Evolutionary conservation across 92 coral and sea anemone genomes (phyloP), one percentile per base, ranked within the genome.

Genomic region (Palythoa grandiflora): DNA sequence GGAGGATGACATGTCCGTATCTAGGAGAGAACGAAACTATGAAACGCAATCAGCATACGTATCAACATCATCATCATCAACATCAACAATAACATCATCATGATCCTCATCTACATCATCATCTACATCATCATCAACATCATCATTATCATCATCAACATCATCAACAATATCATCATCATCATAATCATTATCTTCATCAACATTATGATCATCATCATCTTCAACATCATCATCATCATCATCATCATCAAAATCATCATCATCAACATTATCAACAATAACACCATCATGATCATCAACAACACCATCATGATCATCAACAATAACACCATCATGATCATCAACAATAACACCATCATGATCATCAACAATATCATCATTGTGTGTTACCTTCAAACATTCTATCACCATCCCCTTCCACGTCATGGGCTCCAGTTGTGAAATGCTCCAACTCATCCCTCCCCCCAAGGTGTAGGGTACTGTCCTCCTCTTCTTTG

Each of bases 391-490:
- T 79, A 95, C 99, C 99, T 92, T 97, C 94, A 84, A 95, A 93
- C 79, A 97, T 89, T 51, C 91, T 96, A 53, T 96, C 96, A 36
- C 91, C 96, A 85, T 89, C 83, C 60, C 89, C 94, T 73, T 87
- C 84, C 52, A 92, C 68, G 47, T 92, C 87, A 19, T 96, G 87
- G 60, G 94, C 60, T 53, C 90, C 94, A 38, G 87, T 85, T 47
- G 95, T 77, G 54, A 89, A 85, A 48, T 80, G 91, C 63, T 92
- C 87, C 63, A 86, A 73, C 36, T 90, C 90, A 60, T 19, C 37
- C 2, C 84, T 15, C 28, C 79, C 90, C n/a, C 85, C 88, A 21
- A 68, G 85, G 57, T 83, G 80, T 4, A 80, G 59, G 35, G 70
- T 20, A 36, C 75, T 89, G 8, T 85, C 92, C 73, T 91, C 91